Evolutionary conservation across 2,797 vertebrate species (phyloP), one percentile per base, ranked within the genome.

Genomic region (Sphaeramia orbicularis): DNA sequence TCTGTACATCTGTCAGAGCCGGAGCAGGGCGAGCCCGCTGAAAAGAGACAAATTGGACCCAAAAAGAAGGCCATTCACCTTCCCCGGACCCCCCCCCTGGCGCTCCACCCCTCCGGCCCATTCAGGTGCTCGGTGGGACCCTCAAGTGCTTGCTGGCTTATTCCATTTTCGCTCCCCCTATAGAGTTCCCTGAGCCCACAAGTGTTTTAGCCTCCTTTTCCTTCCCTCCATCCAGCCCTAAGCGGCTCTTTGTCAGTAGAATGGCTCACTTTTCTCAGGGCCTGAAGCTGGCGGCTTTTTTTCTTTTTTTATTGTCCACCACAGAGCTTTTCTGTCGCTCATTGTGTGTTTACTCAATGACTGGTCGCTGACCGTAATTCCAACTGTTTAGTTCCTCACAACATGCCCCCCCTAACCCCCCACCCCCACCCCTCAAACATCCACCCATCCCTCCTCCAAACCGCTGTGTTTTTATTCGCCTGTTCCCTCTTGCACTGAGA

Each of bases 41-140:
- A 98, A 99, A 98, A 96, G 97, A 98, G 96, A 98, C 97, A 99
- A 99, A 99, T 99, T 99, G 97, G 97, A 96, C 96, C 96, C 97
- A 96, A 99, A 99, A 99, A 97, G 96, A 97, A 96, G 95, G 95
- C 97, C 96, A 98, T 99, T 99, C 97, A 99, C 96, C 96, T 97
- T 95, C 95, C 90, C 91, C 93, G 94, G 96, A 95, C 97, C 96
- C 96, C 96, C 95, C 94, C 95, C 95, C 61, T n/a, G 63, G 65
- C 74, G 70, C 89, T 92, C 91, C 86, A 78, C 89, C 90, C 89
- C 91, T 91, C 90, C 50, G 53, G 84, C 84, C 96, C 96, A 99
- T 99, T 99, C 96, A 99, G 96, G 95, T 96, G 94, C 97, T 96
- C 91, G 89, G 96, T 95, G 94, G 96, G 96, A 92, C 94, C 95